Percentiles rank a stretch among this genome's conserved stretches.
These are phyloP conservation scores for Falco novaeseelandiae DNA, from an alignment of 2,797 vertebrate species.

Conservation along the genomic window DNA sequence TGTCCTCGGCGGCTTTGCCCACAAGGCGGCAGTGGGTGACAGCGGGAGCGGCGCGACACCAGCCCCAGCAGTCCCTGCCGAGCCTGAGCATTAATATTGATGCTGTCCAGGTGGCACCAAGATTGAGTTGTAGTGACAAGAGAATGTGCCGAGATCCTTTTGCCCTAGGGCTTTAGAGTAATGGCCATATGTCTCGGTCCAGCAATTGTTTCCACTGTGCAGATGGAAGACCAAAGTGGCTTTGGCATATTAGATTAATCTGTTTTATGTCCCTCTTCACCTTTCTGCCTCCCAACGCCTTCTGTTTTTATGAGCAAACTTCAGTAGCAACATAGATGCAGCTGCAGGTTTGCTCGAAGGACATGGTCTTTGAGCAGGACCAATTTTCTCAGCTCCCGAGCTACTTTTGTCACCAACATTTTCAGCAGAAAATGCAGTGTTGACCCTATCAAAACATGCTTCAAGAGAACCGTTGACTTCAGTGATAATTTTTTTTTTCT, in stretches of 20 bases:
- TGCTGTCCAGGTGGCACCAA: slow-evolving; percentile 30
- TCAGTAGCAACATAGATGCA: not conserved
- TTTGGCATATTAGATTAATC: not conserved
- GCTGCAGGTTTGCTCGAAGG: not conserved
- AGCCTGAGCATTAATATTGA: not conserved
- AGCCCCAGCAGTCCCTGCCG: not conserved
- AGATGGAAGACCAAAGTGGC: slow-evolving; percentile 21
- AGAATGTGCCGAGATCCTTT: not conserved
- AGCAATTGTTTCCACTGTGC: not conserved
- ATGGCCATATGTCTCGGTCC: slow-evolving; percentile 7
- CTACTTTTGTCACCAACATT: not conserved
- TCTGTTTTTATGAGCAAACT: not conserved
- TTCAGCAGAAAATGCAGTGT: not conserved
- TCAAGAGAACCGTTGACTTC: not conserved
- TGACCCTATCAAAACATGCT: not conserved
- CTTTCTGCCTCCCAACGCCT: not conserved
- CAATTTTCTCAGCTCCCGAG: not conserved
- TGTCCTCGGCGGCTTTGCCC: not conserved
- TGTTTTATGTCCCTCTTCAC: slow-evolving; percentile 20
- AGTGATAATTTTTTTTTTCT: not conserved
- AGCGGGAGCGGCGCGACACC: not conserved
- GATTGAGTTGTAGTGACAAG: not conserved
- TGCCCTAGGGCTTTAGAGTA: not conserved
- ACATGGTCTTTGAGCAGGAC: not conserved
- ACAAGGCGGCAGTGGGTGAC: slow-evolving; percentile 53